A percentile compares a stretch with the other conserved stretches of the same genome.
phyloP scores from a whole-genome alignment of 2,113 vertebrate genomes.

The Empidonax traillii region DNA sequence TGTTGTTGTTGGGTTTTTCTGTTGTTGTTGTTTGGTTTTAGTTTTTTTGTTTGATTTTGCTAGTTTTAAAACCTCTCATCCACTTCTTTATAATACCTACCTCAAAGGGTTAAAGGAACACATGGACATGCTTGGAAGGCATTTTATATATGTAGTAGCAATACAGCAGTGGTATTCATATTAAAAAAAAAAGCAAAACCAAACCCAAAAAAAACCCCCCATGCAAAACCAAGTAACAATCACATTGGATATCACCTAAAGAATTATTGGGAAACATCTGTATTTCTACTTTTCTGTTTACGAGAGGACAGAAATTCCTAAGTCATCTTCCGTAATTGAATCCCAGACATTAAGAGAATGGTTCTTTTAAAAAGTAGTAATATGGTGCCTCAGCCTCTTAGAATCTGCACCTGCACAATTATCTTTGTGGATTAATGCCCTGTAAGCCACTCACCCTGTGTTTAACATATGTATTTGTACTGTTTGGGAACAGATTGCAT shows the following conservation, averaged over 20 bases:
- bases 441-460: neutral
- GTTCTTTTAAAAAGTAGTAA: neutral
- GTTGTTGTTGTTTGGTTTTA: neutral
- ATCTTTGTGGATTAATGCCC: neutral
- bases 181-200: neutral
- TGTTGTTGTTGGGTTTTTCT: neutral
- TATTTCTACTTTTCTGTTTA: neutral
- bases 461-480: neutral
- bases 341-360: neutral
- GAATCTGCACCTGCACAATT: neutral
- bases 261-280: neutral
- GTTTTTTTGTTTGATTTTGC: neutral
- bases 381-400: neutral
- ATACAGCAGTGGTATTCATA: neutral
- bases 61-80: neutral
- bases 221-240: neutral
- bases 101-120: neutral
- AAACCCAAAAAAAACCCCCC: too few species aligned
- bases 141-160: neutral
- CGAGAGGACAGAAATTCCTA: neutral
- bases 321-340: neutral
- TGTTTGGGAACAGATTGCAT: neutral
- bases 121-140: neutral
- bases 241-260: neutral
- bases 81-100: neutral